Conservation (phyloP, 2,113 vertebrate species). For the Stercorarius parasiticus region DNA sequence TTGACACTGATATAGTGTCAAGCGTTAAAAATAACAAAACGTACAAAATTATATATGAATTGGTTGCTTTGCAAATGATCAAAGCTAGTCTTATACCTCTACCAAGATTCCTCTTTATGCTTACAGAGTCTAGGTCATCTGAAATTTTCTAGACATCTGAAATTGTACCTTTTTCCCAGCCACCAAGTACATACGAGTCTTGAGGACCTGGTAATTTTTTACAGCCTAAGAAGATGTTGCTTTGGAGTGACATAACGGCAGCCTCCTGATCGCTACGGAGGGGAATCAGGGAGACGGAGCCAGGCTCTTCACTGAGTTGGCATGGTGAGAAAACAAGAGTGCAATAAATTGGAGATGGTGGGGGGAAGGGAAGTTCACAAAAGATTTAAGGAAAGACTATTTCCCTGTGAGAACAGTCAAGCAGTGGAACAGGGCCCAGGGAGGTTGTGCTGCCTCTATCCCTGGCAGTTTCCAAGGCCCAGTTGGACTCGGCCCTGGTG, state of each 20-base stretch:
- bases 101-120: neutral
- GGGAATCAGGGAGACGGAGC: neutral
- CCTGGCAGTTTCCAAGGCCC: neutral
- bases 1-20: neutral
- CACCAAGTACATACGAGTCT: neutral
- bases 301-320: neutral
- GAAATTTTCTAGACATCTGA: neutral
- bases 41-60: neutral
- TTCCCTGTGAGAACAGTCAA: neutral
- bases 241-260: rapidly evolving
- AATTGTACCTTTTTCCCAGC: neutral
- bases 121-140: neutral
- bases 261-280: neutral
- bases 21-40: neutral
- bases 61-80: neutral
- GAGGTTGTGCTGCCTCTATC: neutral
- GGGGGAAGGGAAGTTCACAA: neutral
- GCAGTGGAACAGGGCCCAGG: neutral
- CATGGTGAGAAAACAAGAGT: neutral
- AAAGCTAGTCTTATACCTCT: neutral
- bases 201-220: neutral
- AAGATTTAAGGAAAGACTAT: neutral
- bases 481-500: neutral
- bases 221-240: neutral
- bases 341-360: neutral